phyloP scores from a whole-genome alignment of 2,113 vertebrate genomes.

The Corvus cornix region DNA sequence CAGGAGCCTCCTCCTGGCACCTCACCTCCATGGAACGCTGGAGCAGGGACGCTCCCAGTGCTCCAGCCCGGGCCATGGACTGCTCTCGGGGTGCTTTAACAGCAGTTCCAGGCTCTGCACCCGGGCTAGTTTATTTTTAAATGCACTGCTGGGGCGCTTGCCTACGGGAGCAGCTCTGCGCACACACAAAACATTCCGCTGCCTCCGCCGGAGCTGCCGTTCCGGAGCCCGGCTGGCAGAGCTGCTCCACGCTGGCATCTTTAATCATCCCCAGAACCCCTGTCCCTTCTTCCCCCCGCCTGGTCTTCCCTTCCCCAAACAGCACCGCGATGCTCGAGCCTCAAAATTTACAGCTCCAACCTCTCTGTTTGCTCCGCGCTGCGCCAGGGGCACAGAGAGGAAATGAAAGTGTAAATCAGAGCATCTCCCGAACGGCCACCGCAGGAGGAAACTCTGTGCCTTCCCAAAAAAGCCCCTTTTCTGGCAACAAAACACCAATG shows the following conservation, averaged over 20 bases:
- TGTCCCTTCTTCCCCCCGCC: rapidly evolving
- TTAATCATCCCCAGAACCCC: neutral
- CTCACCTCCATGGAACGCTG: rapidly evolving
- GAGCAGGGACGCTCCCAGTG: neutral
- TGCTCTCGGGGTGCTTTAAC: rapidly evolving
- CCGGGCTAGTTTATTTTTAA: neutral
- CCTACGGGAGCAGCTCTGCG: rapidly evolving
- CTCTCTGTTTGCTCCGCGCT: neutral
- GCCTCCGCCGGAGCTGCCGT: neutral
- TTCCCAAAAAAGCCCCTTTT: neutral
- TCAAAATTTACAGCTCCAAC: neutral
- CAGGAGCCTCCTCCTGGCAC: neutral
- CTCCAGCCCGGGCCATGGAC: neutral
- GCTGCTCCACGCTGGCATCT: neutral
- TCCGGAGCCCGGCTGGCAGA: neutral
- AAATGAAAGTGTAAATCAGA: constrained; percentile 18
- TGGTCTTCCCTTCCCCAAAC: neutral
- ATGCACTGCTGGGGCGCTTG: neutral
- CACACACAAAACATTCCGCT: neutral
- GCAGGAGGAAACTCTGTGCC: rapidly evolving
- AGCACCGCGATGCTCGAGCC: rapidly evolving
- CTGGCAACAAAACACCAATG: rapidly evolving
- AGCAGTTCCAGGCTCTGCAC: neutral
- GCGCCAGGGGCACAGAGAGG: neutral
- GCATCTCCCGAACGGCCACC: neutral